Evolutionary conservation across 2,797 vertebrate species (phyloP).

Genomic region (Propithecus deckenii): DNA sequence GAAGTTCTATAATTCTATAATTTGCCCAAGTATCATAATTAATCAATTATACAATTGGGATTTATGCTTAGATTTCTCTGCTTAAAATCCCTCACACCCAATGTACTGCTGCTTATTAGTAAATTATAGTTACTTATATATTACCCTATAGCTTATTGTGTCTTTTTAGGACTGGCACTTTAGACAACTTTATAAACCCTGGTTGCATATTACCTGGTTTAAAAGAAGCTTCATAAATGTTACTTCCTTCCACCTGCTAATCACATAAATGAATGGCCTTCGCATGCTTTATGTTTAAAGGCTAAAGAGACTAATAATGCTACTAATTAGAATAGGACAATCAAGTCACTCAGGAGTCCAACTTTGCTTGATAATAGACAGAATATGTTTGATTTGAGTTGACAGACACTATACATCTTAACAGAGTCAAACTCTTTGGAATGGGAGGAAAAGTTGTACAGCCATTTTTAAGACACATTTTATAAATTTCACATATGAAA

Average conservation of each 20-base stretch:
- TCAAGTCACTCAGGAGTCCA: background rate
- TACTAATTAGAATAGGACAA: conserved; percentile 27
- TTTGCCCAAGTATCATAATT: background rate
- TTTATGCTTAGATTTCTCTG: background rate
- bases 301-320: background rate
- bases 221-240: background rate
- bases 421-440: background rate
- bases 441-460: background rate
- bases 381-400: background rate
- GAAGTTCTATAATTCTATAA: background rate
- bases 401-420: background rate
- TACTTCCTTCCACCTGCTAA: background rate
- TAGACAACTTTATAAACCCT: background rate
- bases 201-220: background rate
- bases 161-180: background rate
- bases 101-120: background rate
- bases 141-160: no score
- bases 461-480: background rate
- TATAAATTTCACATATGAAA: background rate
- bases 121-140: background rate
- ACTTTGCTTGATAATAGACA: background rate
- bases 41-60: background rate
- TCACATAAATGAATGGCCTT: background rate
- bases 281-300: background rate
- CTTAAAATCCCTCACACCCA: background rate